Percentiles rank a stretch among this genome's conserved stretches.
Evolutionary conservation across 2,888 invertebrate species (phyloP).

Genomic region (Helobdella robusta): DNA sequence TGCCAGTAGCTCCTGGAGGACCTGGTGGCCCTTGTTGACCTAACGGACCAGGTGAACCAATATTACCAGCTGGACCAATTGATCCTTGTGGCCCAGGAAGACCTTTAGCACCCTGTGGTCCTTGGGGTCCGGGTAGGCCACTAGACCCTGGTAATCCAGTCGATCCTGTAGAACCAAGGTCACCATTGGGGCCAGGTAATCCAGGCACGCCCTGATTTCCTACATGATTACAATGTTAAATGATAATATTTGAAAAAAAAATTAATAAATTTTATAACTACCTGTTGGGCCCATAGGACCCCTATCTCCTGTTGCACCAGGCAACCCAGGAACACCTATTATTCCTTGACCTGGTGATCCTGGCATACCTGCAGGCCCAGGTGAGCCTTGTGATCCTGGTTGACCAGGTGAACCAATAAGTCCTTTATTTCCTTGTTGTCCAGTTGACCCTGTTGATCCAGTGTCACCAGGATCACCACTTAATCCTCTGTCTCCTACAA

Average conservation of each 20-base stretch:
- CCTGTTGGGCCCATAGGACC: constrained; percentile 19
- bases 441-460: constrained; percentile 23
- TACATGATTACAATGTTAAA: neutral
- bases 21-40: constrained; percentile 27
- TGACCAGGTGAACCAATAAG: constrained; percentile 24
- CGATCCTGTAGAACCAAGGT: constrained; percentile 24
- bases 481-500: constrained; percentile 18
- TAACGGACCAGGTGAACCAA: constrained; percentile 23
- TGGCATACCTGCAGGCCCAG: constrained; percentile 26
- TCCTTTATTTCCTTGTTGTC: constrained; percentile 23
- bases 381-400: constrained; percentile 24
- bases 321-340: constrained; percentile 22
- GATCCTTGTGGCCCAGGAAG: constrained; percentile 30
- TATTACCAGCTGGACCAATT: constrained; percentile 27
- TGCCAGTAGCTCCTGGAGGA: constrained; percentile 26
- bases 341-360: constrained; percentile 22
- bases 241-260: neutral
- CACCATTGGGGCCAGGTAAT: constrained; percentile 17
- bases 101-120: constrained; percentile 29
- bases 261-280: neutral
- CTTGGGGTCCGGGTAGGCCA: constrained; percentile 28
- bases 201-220: constrained; percentile 32
- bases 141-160: constrained; percentile 14
- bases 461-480: constrained; percentile 20
- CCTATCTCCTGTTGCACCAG: constrained; percentile 26